Base-by-base conservation (phyloP, 2,888 invertebrate genomes). In the Noctuana brunneofusca region DNA sequence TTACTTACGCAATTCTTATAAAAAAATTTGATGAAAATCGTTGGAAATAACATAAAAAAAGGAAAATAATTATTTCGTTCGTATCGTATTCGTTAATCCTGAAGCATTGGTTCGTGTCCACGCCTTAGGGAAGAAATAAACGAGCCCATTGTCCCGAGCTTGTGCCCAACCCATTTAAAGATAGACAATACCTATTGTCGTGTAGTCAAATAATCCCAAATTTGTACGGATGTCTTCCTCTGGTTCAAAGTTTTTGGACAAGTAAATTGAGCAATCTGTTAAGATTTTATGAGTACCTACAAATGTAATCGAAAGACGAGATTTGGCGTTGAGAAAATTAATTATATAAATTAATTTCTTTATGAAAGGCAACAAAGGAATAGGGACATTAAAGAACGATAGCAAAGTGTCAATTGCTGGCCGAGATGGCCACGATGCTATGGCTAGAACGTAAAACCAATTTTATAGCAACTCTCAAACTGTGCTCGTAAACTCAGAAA, bases 181-280 rank as follows among this genome's bases (percentile, higher is more conserved):
- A 85, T 80, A 85, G 84, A 87, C 86, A 87, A 87, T 86, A 81
- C 81, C 83, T 80, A 86, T 84, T 85, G 85, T 85, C 80, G 77
- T 81, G 76, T 78, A 80, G 76, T 68, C 69, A 68, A 72, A 69
- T 67, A 53, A 85, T 83, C 76, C 82, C 77, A 80, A 87, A 84
- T 84, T 84, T 81, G 83, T 81, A 79, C 76, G 75, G 79, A 83
- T 81, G 81, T 80, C 82, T 83, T 80, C 81, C 78, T 72, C 73
- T 75, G 77, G 73, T 77, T 73, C 73, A 72, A 80, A 80, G 73
- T 81, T 81, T 75, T 63, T 69, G 75, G 73, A 77, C 75, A 79
- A 78, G 72, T 73, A 14, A 62, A 56, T 56, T 49, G 65, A 73
- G 78, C 71, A 74, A 74, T 78, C 71, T 71, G 8, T 50, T 50